Conservation (phyloP, 2,113 vertebrate genomes). For the Silurus asotus region DNA sequence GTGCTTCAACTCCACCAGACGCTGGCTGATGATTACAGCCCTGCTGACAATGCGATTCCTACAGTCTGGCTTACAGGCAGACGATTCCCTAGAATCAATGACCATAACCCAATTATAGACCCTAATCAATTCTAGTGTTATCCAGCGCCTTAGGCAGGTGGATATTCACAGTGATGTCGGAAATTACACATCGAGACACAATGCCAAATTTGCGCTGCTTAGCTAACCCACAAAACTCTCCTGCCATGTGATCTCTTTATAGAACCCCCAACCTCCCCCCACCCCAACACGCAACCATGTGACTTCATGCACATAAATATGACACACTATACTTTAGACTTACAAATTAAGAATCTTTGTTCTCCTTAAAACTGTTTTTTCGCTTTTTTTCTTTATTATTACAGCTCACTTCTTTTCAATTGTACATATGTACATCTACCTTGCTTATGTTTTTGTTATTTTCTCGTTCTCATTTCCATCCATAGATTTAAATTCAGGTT, state of each 20-base stretch:
- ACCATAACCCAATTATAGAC: not conserved
- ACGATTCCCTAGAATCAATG: not conserved
- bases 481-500: not conserved
- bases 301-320: not conserved
- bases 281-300: not conserved
- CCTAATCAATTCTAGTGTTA: slow-evolving; percentile 1
- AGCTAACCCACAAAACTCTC: not conserved
- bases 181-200: not conserved
- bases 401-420: not conserved
- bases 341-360: not conserved
- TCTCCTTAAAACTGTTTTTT: not conserved
- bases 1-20: not conserved
- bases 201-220: not conserved
- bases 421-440: not conserved
- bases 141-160: not conserved
- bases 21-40: not conserved
- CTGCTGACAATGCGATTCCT: not conserved
- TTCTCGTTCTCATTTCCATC: not conserved
- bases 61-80: not conserved
- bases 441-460: not conserved
- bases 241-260: not conserved
- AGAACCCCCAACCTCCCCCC: not conserved
- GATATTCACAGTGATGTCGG: not conserved
- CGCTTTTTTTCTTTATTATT: not conserved
- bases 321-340: not conserved